Evolutionary conservation across 2,113 vertebrate genomes (phyloP), one percentile per base, ranked within the genome.

Genomic region (Malurus elegans): DNA sequence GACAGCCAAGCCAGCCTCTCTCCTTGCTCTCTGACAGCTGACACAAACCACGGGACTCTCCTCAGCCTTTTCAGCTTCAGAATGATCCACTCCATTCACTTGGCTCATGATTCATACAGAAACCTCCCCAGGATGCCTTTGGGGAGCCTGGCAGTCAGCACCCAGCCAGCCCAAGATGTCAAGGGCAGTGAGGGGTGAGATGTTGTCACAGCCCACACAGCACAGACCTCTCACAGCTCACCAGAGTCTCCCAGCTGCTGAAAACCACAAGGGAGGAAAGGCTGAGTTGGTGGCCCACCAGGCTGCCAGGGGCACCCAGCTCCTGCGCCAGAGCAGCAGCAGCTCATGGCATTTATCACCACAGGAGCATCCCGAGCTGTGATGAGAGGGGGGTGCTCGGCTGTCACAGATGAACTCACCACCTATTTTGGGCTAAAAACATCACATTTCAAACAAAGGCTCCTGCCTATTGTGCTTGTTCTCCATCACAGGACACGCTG

Each of bases 401-500:
- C 50, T 14, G 1, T 6, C 12, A 5, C 78, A 51, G 31, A 14
- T 6, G 19, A 80, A 13, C 29, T 51, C 71, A 12, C 5, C 9
- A 7, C 11, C 73, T 40, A 3, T 23, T 75, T 34, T 3, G 4
- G 78, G 6, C 10, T 4, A 21, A 64, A 17, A 47, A 19, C 14
- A 5, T 71, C 85, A 74, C 73, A 14, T 31, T 15, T 56, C 31
- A 48, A 2, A 5, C 4, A 9, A 44, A 17, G 4, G 2, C n/a
- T 64, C 57, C 75, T n/a, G 69, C 50, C 66, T 44, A 0, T 2
- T 23, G 78, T 16, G 57, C 42, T 14, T 26, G 29, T 8, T 38
- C 23, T 58, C 47, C 60, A 2, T 8, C 1, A n/a, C 54, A 29
- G 2, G 2, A 29, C 34, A 16, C 0, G 2, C 45, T 28, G 40